Conservation (phyloP, 2,888 invertebrate species). For the Metopia argyrocephala region DNA sequence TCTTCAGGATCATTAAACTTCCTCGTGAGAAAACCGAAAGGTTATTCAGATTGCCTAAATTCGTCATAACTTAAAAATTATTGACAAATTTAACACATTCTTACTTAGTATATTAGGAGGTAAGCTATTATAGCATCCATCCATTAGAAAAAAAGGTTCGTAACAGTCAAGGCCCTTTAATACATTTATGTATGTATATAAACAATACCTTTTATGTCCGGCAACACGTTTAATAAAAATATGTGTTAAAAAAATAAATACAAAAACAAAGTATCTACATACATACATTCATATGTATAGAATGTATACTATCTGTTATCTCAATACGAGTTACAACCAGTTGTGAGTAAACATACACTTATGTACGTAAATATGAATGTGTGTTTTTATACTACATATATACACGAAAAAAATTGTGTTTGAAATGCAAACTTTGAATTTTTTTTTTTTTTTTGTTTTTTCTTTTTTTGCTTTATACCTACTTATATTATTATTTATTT, state of each 20-base stretch:
- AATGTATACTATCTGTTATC: background rate
- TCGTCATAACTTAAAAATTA: no score
- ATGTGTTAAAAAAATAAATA: background rate
- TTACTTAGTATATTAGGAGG: no score
- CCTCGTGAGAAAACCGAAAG: no score
- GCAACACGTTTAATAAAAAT: background rate
- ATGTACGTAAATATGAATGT: background rate
- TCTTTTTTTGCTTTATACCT: conserved; percentile 9
- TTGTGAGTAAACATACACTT: conserved; percentile 1
- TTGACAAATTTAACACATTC: no score
- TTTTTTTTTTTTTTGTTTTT: conserved; percentile 8
- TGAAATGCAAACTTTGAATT: background rate
- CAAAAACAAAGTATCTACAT: background rate
- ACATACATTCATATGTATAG: background rate
- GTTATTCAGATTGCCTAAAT: no score
- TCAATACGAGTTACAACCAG: conserved; percentile 28
- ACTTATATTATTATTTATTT: background rate
- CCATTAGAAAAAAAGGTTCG: no score
- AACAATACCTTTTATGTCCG: no score
- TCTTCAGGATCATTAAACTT: no score
- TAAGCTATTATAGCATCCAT: no score
- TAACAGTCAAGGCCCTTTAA: no score
- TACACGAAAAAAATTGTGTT: background rate
- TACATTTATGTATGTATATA: no score
- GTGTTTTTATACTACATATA: background rate